Percentiles rank a stretch among this genome's conserved stretches.
Evolutionary conservation across 2,888 invertebrate genomes (phyloP).

Genomic region (Carabus problematicus): DNA sequence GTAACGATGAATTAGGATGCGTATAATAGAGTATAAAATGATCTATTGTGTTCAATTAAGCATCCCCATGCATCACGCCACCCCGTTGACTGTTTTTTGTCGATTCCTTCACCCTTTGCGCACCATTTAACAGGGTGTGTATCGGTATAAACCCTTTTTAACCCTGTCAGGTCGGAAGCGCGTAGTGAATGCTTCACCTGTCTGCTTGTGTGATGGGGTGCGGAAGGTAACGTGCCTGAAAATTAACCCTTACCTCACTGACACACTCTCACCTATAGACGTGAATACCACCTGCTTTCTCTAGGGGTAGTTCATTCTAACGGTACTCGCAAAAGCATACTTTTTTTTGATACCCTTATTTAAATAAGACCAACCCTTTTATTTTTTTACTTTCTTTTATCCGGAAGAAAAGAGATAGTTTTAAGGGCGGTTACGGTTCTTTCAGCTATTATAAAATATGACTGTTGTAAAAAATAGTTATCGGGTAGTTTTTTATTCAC

Average conservation of each 20-base stretch:
- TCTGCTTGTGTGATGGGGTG: constrained; percentile 8
- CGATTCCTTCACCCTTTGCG: constrained; percentile 12
- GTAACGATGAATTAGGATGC: constrained; percentile 22
- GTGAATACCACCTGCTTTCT: constrained; percentile 15
- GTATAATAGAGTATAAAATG: constrained; percentile 32
- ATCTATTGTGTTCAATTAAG: constrained; percentile 36
- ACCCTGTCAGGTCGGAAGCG: constrained; percentile 48
- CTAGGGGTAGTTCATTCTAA: constrained; percentile 9
- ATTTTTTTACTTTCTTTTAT: constrained; percentile 7
- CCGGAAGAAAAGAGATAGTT: constrained; percentile 6
- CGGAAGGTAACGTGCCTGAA: constrained; percentile 23
- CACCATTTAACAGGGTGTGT: constrained; percentile 6
- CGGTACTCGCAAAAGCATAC: constrained; percentile 1
- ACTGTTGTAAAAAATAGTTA: not conserved
- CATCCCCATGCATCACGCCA: constrained; percentile 11
- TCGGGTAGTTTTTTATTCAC: not conserved
- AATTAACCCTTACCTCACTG: constrained; percentile 18
- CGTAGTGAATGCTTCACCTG: constrained; percentile 14
- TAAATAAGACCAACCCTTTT: constrained; percentile 16
- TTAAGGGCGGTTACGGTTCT: not conserved
- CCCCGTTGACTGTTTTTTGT: constrained; percentile 11
- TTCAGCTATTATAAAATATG: constrained; percentile 5
- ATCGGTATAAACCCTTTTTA: constrained; percentile 49
- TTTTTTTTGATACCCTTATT: constrained; percentile 17
- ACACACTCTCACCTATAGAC: no score